Evolutionary conservation across 2,113 vertebrate species (phyloP).

Genomic region (Peromyscus leucopus): DNA sequence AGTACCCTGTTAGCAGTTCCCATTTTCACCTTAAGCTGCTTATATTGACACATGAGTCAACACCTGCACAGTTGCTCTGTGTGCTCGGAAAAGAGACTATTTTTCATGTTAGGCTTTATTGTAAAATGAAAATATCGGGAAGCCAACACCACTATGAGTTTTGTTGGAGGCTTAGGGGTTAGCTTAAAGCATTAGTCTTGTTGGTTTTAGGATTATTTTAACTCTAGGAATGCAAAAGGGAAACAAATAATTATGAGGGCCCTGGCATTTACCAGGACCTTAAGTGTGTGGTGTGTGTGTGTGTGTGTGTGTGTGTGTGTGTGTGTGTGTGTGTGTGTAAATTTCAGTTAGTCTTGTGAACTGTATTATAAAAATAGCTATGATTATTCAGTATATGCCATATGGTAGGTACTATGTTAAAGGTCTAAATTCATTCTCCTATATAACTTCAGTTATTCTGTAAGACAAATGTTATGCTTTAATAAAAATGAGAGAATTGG

Average conservation of each 20-base stretch:
- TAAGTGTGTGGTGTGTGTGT: neutral
- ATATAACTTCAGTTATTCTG: neutral
- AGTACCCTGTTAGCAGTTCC: neutral
- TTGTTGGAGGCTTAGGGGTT: neutral
- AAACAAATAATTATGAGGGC: neutral
- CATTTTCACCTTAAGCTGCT: neutral
- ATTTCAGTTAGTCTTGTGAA: constrained; percentile 43
- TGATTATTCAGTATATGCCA: constrained; percentile 8
- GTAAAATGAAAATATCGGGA: constrained; percentile 40
- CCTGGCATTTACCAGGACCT: neutral
- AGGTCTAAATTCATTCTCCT: constrained; percentile 23
- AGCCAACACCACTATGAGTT: neutral
- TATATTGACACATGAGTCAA: neutral
- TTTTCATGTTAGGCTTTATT: constrained; percentile 7
- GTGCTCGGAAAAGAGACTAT: neutral
- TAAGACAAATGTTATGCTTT: neutral
- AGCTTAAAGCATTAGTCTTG: neutral
- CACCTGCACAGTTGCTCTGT: neutral
- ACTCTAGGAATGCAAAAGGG: neutral
- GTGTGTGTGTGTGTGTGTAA: neutral
- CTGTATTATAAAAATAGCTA: constrained; percentile 8
- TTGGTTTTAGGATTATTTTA: constrained; percentile 39
- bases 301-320: neutral
- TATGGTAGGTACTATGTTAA: neutral
- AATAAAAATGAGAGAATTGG: constrained; percentile 5